These are phyloP conservation scores for Eucera pruinosa DNA, from an alignment of 2,888 invertebrate genomes.

Conservation along the genomic window DNA sequence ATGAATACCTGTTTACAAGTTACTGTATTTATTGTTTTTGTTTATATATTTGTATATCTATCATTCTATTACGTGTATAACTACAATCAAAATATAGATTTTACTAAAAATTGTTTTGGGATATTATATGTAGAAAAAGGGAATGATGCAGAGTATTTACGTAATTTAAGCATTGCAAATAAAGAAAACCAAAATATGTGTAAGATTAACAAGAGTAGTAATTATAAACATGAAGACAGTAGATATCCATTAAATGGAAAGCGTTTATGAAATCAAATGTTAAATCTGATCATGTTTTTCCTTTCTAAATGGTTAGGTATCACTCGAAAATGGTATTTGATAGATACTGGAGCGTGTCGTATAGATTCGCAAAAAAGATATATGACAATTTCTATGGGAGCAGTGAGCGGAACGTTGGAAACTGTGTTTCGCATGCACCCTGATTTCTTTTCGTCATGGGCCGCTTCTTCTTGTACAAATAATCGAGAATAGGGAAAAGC, in stretches of 20 bases:
- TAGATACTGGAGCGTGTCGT: conserved; percentile 20
- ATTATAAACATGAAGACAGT: background rate
- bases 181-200: too few relatives aligned
- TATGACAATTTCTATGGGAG: conserved; percentile 32
- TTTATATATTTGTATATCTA: too few relatives aligned
- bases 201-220: too few relatives aligned
- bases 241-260: background rate
- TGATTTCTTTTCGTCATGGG: conserved; percentile 49
- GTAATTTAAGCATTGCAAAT: too few relatives aligned
- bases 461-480: conserved; percentile 36
- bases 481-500: conserved; percentile 54
- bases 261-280: background rate
- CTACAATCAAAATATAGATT: too few relatives aligned
- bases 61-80: too few relatives aligned
- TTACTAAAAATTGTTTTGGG: too few relatives aligned
- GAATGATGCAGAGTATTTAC: too few relatives aligned
- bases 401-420: conserved; percentile 35
- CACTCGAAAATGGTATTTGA: conserved; percentile 5
- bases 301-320: background rate
- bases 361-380: conserved; percentile 17
- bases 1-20: too few relatives aligned
- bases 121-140: too few relatives aligned
- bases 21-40: too few relatives aligned
- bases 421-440: conserved; percentile 38
- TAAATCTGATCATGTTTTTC: background rate